A percentile compares a stretch with the other conserved stretches of the same genome.
Evolutionary conservation across 2,113 vertebrate species (phyloP).

Genomic region (Guaruba guarouba): DNA sequence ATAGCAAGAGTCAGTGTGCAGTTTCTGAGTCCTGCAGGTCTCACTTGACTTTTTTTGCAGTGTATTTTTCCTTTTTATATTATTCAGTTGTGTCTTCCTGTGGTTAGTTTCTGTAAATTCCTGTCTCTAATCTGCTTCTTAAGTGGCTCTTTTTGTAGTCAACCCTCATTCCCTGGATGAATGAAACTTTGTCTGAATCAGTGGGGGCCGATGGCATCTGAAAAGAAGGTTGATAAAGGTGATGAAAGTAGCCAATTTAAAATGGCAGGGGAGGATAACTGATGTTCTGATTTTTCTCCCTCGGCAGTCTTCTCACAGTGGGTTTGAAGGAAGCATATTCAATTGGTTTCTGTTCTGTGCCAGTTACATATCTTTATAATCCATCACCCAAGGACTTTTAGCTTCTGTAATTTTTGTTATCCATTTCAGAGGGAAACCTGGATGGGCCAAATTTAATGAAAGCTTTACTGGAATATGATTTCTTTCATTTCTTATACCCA

Average conservation of each 20-base stretch:
- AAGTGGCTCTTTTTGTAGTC: not conserved
- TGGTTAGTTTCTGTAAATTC: not conserved
- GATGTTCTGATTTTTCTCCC: not conserved
- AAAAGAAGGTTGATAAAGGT: not conserved
- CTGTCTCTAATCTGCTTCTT: not conserved
- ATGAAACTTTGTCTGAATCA: not conserved
- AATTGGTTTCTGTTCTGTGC: not conserved
- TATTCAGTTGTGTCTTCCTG: not conserved
- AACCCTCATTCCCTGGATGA: not conserved
- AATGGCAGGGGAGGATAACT: not conserved
- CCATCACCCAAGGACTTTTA: not conserved
- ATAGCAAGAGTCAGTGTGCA: not conserved
- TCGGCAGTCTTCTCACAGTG: not conserved
- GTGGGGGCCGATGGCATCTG: rapidly evolving
- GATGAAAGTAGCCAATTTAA: not conserved
- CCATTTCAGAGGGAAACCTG: not conserved
- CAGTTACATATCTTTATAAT: not conserved
- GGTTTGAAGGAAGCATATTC: not conserved
- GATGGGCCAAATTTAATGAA: not conserved
- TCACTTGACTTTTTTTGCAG: not conserved
- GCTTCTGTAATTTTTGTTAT: not conserved
- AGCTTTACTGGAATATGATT: not conserved
- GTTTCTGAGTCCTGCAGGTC: not conserved
- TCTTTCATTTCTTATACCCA: not conserved
- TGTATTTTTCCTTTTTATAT: not conserved